A percentile compares a stretch with the other conserved stretches of the same genome.
Conservation (phyloP, 2,113 vertebrate genomes). For the Motacilla tschutschensis region DNA sequence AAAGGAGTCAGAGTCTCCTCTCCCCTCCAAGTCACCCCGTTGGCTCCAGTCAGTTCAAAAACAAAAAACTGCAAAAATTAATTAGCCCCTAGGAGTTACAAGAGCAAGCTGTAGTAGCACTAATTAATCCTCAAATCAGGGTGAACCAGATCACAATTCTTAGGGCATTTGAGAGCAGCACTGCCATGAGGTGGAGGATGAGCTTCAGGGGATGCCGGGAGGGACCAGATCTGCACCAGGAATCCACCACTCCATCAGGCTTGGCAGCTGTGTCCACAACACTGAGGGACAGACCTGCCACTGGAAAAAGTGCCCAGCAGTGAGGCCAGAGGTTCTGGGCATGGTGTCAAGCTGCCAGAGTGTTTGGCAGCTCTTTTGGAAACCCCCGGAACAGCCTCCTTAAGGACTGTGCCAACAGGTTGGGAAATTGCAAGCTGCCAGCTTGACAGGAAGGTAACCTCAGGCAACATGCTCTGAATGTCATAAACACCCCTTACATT, state of each 20-base stretch:
- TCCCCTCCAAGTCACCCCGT: background rate
- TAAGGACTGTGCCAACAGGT: background rate
- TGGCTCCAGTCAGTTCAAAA: background rate
- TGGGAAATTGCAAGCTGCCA: background rate
- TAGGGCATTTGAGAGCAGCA: background rate
- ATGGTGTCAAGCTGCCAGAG: background rate
- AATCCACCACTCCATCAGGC: accelerated
- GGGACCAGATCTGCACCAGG: background rate
- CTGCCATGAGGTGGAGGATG: background rate
- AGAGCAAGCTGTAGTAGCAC: background rate
- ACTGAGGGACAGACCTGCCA: background rate
- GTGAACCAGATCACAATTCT: accelerated
- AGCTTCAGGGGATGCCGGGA: background rate
- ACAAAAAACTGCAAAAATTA: background rate
- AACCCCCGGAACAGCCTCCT: background rate
- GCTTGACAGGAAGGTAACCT: background rate
- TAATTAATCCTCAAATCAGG: background rate
- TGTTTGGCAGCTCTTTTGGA: background rate
- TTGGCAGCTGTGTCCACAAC: background rate
- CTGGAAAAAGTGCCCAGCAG: background rate
- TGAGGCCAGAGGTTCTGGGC: background rate
- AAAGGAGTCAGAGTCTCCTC: accelerated
- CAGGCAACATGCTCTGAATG: background rate
- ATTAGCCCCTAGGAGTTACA: background rate
- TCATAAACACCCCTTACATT: background rate